Evolutionary conservation across 1,140 invertebrate species (phyloP).

Genomic region (Pseudoatta argentina): DNA sequence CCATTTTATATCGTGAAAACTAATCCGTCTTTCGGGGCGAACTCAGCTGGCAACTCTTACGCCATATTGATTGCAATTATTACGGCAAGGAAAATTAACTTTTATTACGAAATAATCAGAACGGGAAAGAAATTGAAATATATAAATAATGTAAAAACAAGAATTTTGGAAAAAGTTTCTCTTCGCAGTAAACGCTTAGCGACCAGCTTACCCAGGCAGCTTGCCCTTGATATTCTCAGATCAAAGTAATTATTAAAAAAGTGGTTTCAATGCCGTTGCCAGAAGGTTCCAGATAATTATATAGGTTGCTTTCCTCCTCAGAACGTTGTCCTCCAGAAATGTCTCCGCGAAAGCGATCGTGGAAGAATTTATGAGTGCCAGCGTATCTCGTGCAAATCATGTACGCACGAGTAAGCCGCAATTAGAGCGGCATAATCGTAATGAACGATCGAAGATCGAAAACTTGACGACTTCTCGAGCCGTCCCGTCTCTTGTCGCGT

Average conservation of each 20-base stretch:
- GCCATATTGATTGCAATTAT: constrained; percentile 1
- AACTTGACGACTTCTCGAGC: neutral
- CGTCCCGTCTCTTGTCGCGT: constrained; percentile 40
- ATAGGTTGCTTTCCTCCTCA: neutral
- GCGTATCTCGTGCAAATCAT: constrained; percentile 52
- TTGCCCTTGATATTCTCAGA: neutral
- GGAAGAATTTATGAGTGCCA: constrained; percentile 45
- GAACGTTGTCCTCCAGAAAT: constrained; percentile 6
- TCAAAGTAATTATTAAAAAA: constrained; percentile 40
- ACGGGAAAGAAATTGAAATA: neutral
- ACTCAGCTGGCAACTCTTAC: neutral
- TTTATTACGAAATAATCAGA: constrained; percentile 7
- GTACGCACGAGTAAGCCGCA: constrained; percentile 13
- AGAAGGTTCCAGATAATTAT: constrained; percentile 45
- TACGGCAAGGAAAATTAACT: constrained; percentile 8
- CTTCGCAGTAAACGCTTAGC: neutral
- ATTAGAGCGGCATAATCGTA: constrained; percentile 53
- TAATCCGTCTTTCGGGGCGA: neutral
- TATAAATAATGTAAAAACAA: neutral
- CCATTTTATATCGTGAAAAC: constrained; percentile 19
- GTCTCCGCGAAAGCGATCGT: constrained; percentile 24
- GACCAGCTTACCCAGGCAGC: neutral
- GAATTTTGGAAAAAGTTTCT: neutral
- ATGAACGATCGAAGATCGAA: constrained; percentile 43
- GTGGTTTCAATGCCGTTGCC: constrained; percentile 6